Percentiles rank a stretch among this genome's conserved stretches.
phyloP scores from a whole-genome alignment of 2,797 vertebrate genomes.

The Linurgus olivaceus region DNA sequence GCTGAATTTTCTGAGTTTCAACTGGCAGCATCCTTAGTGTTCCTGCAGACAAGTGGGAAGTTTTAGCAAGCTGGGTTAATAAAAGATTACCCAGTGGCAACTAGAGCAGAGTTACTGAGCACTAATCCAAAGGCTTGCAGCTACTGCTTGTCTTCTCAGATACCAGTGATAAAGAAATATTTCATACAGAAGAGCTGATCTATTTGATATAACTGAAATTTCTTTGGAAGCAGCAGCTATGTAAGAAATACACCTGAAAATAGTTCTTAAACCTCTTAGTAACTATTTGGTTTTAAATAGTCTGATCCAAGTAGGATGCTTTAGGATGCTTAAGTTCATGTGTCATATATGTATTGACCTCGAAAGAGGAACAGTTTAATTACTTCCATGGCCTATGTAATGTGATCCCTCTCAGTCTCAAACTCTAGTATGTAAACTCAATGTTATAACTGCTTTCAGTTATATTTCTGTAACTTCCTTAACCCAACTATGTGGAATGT shows the following conservation, averaged over 20 bases:
- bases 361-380: not conserved
- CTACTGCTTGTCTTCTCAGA: not conserved
- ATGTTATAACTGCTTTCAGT: not conserved
- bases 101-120: not conserved
- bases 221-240: not conserved
- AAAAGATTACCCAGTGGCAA: not conserved
- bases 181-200: not conserved
- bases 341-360: not conserved
- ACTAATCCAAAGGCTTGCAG: not conserved
- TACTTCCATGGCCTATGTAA: not conserved
- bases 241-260: not conserved
- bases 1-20: not conserved
- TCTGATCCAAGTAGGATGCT: not conserved
- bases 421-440: not conserved
- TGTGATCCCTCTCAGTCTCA: not conserved
- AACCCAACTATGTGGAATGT: not conserved
- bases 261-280: not conserved
- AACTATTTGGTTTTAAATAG: not conserved
- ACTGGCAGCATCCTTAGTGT: not conserved
- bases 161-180: not conserved
- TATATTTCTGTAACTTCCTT: not conserved
- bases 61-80: not conserved
- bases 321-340: not conserved
- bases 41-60: not conserved
- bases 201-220: not conserved